phyloP scores from a whole-genome alignment of 2,888 invertebrate genomes.

The Caenorhabditis virilis region DNA sequence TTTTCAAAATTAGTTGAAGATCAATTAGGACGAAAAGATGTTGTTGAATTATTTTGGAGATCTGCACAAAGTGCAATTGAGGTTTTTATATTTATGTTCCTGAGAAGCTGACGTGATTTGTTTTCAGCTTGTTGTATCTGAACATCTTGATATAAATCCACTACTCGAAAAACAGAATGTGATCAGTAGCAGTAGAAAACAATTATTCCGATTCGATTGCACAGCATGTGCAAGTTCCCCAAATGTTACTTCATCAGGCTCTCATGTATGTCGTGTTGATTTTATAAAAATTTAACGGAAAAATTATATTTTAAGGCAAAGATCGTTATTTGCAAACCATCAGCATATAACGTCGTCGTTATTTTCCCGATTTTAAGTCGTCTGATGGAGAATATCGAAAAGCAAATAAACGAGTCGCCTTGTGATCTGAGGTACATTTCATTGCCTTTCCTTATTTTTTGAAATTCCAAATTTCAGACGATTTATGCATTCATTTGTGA shows the following conservation, averaged over 20 bases:
- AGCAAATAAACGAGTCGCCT: constrained; percentile 37
- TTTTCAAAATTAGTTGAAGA: constrained; percentile 40
- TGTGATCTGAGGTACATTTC: constrained; percentile 41
- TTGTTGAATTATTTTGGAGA: constrained; percentile 56
- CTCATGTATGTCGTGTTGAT: constrained; percentile 20
- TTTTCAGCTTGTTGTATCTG: constrained; percentile 50
- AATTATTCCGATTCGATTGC: constrained; percentile 60
- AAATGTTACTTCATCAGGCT: constrained; percentile 22
- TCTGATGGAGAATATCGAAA: constrained; percentile 84
- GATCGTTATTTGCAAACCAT: constrained; percentile 74
- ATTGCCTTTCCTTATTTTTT: not conserved
- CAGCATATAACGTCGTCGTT: constrained; percentile 74
- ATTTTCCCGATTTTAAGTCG: constrained; percentile 83
- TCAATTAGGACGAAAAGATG: constrained; percentile 21
- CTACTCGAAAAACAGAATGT: constrained; percentile 34
- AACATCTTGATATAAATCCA: constrained; percentile 61
- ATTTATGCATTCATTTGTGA: constrained; percentile 85
- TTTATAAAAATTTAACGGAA: not conserved
- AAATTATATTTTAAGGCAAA: constrained; percentile 43
- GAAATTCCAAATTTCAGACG: constrained; percentile 71
- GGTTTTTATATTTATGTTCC: not conserved
- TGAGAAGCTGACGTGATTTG: not conserved
- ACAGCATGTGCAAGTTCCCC: constrained; percentile 50
- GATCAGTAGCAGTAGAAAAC: constrained; percentile 18
- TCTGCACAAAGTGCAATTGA: constrained; percentile 55